A percentile compares a stretch with the other conserved stretches of the same genome.
These are phyloP conservation scores for Baryphthengus martii DNA, from an alignment of 2,113 vertebrate species.

Conservation along the genomic window DNA sequence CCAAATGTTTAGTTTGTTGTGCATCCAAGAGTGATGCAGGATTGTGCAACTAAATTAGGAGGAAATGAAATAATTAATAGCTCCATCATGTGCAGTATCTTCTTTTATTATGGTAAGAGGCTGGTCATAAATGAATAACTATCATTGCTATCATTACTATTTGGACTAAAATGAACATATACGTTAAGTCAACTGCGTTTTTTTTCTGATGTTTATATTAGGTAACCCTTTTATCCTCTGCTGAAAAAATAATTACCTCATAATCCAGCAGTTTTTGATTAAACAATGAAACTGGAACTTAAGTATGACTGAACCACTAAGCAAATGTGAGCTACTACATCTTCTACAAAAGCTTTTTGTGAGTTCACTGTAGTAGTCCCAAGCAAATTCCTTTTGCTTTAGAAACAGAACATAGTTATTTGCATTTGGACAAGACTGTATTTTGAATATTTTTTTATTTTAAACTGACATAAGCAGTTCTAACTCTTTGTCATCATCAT, in stretches of 20 bases:
- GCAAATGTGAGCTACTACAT: neutral
- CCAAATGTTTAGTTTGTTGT: neutral
- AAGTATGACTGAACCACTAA: neutral
- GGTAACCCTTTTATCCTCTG: neutral
- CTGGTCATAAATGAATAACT: neutral
- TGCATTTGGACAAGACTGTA: neutral
- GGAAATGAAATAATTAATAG: neutral
- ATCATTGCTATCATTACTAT: neutral
- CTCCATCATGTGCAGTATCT: neutral
- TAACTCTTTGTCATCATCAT: neutral
- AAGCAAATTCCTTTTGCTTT: neutral
- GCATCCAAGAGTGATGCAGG: neutral
- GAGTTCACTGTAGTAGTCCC: neutral
- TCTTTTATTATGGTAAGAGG: neutral
- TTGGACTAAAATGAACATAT: neutral
- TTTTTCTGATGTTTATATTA: neutral
- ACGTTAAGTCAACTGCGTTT: neutral
- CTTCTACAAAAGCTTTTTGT: neutral
- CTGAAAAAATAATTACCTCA: constrained; percentile 21
- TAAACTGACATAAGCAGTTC: neutral
- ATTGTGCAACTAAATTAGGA: neutral
- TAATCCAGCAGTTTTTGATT: constrained; percentile 13
- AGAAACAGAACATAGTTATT: neutral
- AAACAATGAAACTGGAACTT: neutral
- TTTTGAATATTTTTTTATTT: neutral